phyloP scores from a whole-genome alignment of 2,888 invertebrate genomes.

The Drosophila subsilvestris region DNA sequence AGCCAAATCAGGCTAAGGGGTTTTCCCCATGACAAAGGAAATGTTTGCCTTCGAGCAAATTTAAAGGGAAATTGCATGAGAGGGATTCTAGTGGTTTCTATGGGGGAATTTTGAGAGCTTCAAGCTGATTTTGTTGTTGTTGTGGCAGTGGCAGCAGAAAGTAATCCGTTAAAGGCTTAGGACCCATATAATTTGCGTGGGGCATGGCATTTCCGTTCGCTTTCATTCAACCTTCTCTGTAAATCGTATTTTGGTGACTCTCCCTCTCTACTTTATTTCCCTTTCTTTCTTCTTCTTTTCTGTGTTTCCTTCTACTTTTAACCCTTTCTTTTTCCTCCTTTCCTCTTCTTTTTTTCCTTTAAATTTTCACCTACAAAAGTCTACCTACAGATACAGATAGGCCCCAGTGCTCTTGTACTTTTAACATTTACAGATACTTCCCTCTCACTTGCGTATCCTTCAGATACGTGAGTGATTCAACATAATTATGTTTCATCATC shows the following conservation, averaged over 20 bases:
- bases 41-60: neutral
- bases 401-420: neutral
- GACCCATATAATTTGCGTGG: conserved; percentile 18
- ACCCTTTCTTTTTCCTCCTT: neutral
- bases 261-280: neutral
- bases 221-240: conserved; percentile 14
- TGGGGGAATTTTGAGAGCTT: conserved; percentile 9
- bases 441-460: conserved; percentile 58
- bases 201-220: conserved; percentile 25
- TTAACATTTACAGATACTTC: conserved; percentile 31
- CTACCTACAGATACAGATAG: conserved; percentile 16
- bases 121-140: conserved; percentile 8
- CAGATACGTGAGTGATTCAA: conserved; percentile 65
- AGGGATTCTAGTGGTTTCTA: neutral
- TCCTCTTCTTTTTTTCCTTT: conserved; percentile 7
- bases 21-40: neutral
- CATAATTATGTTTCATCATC: conserved; percentile 67
- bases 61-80: neutral
- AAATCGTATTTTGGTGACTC: neutral
- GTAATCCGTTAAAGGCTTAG: neutral
- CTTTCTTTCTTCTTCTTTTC: too few relatives aligned
- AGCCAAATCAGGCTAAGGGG: neutral
- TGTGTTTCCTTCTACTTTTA: neutral
- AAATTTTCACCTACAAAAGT: conserved; percentile 38
- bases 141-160: neutral